Percentiles rank a stretch among this genome's conserved stretches.
These are phyloP conservation scores for Endotricha flammealis DNA, from an alignment of 2,888 invertebrate genomes.

Conservation along the genomic window DNA sequence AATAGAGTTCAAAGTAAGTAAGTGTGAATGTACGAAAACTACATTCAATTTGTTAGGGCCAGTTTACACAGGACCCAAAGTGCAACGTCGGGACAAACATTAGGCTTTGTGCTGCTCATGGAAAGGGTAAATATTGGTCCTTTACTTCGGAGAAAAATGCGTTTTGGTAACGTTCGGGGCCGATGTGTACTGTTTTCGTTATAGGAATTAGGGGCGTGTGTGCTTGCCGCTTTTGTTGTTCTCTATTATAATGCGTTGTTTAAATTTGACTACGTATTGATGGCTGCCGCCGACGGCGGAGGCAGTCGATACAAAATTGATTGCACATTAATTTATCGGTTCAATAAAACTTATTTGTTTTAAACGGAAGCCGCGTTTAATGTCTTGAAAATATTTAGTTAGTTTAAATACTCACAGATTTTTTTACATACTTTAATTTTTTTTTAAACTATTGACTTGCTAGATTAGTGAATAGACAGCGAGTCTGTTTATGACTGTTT, in stretches of 20 bases:
- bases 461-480: too few relatives aligned
- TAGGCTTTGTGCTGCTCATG: constrained; percentile 70
- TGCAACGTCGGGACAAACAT: constrained; percentile 73
- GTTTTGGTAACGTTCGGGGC: constrained; percentile 61
- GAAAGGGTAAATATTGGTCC: constrained; percentile 69
- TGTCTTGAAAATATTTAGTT: too few relatives aligned
- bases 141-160: constrained; percentile 74
- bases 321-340: constrained; percentile 54
- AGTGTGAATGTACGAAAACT: constrained; percentile 22
- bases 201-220: constrained; percentile 62
- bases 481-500: too few relatives aligned
- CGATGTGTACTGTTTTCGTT: constrained; percentile 72
- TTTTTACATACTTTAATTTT: too few relatives aligned
- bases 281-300: constrained; percentile 35
- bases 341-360: constrained; percentile 52
- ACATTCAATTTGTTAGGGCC: constrained; percentile 62
- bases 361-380: constrained; percentile 43
- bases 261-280: constrained; percentile 34
- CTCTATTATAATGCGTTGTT: constrained; percentile 37
- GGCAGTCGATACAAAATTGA: constrained; percentile 42
- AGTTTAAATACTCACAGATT: too few relatives aligned
- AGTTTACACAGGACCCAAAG: constrained; percentile 75
- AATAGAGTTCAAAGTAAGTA: constrained; percentile 33
- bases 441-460: too few relatives aligned
- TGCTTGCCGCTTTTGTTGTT: constrained; percentile 43